Evolutionary conservation across 2,113 vertebrate genomes (phyloP).

Genomic region (Tretioscincus oriximinensis): DNA sequence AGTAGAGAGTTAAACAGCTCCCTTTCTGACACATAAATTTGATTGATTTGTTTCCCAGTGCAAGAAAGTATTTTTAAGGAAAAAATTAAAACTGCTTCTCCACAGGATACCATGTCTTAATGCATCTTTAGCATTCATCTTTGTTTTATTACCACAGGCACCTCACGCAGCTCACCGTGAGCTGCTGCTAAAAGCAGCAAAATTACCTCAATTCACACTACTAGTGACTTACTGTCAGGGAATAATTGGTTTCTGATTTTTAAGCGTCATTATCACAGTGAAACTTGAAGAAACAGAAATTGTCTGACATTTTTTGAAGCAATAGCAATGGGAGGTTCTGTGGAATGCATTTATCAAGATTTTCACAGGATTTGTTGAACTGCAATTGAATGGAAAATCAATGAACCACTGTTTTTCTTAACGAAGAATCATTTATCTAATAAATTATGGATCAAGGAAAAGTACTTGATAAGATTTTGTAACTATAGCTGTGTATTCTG

Average conservation of each 20-base stretch:
- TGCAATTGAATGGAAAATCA: not conserved
- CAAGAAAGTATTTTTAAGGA: slow-evolving; percentile 48
- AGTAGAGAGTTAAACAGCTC: slow-evolving; percentile 14
- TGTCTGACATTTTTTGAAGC: slow-evolving; percentile 7
- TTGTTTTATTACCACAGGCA: slow-evolving; percentile 55
- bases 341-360: slow-evolving; percentile 30
- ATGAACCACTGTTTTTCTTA: slow-evolving; percentile 53
- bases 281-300: slow-evolving; percentile 33
- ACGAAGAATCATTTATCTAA: slow-evolving; percentile 59
- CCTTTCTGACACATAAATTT: not conserved
- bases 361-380: not conserved
- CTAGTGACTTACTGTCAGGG: slow-evolving; percentile 58
- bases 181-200: slow-evolving; percentile 65
- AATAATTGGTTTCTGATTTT: slow-evolving; percentile 58
- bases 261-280: slow-evolving; percentile 48
- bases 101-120: slow-evolving; percentile 35
- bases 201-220: slow-evolving; percentile 66
- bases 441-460: slow-evolving; percentile 49
- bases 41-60: slow-evolving; percentile 36
- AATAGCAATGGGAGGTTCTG: not conserved
- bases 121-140: slow-evolving; percentile 60
- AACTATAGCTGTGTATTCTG: not conserved
- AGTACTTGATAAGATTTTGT: not conserved
- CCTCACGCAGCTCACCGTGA: slow-evolving; percentile 57
- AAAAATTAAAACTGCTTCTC: slow-evolving; percentile 32